phyloP scores from a whole-genome alignment of 2,797 vertebrate genomes.

The Betta splendens region DNA sequence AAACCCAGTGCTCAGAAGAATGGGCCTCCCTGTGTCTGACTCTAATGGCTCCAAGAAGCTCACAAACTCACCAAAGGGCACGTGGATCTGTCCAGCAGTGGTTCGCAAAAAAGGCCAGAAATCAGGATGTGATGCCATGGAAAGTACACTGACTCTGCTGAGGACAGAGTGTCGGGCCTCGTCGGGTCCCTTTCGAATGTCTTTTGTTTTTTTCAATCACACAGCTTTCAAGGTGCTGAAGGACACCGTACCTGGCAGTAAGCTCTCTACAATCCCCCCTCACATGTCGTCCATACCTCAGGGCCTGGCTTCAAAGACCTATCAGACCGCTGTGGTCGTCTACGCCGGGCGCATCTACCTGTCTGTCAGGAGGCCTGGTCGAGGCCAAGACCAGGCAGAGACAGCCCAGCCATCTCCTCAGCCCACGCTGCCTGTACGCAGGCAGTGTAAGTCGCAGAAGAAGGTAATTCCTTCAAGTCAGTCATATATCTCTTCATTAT shows the following conservation, averaged over 20 bases:
- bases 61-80: too few relatives aligned
- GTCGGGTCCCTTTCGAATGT: conserved; percentile 36
- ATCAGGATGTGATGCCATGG: neutral
- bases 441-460: neutral
- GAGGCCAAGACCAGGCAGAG: neutral
- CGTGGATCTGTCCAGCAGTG: too few relatives aligned
- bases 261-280: neutral
- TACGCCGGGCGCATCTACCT: conserved; percentile 56
- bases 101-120: too few relatives aligned
- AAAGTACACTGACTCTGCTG: conserved; percentile 6
- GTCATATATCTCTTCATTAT: too few relatives aligned
- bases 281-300: neutral
- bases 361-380: conserved; percentile 43
- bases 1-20: too few relatives aligned
- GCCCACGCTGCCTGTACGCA: neutral
- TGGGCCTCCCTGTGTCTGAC: too few relatives aligned
- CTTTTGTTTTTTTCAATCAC: conserved; percentile 50
- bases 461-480: conserved; percentile 32
- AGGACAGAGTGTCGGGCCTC: neutral
- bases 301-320: rapidly evolving
- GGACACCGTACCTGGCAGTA: conserved; percentile 7
- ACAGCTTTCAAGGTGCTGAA: conserved; percentile 49
- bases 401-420: neutral
- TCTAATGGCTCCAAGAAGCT: too few relatives aligned
- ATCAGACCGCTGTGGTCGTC: conserved; percentile 49